Conservation (phyloP, 2,113 vertebrate species). For the Bos javanicus region DNA sequence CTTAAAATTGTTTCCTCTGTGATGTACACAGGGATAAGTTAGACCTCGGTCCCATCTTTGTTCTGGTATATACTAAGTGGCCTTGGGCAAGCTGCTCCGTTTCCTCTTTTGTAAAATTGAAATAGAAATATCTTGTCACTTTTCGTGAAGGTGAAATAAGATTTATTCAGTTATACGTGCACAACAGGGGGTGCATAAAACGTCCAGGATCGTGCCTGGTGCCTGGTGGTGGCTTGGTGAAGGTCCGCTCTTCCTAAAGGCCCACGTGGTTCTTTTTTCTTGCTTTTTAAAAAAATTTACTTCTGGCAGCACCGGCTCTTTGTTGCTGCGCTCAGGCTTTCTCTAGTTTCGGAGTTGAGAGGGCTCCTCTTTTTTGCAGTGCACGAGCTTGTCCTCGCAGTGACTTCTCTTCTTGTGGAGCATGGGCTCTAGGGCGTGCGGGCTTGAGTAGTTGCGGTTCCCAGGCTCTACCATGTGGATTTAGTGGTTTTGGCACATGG, state of each 20-base stretch:
- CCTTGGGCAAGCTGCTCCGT: conserved; percentile 20
- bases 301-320: not conserved
- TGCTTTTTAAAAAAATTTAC: not conserved
- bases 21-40: not conserved
- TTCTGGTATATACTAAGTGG: not conserved
- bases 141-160: conserved; percentile 18
- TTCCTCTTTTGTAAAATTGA: conserved; percentile 41
- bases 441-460: not conserved
- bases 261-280: not conserved
- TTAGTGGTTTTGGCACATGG: not conserved
- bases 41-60: not conserved
- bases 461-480: not conserved
- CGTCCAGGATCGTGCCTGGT: not conserved
- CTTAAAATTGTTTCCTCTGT: conserved; percentile 25
- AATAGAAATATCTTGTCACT: conserved; percentile 28
- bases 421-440: not conserved
- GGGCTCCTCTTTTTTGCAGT: not conserved
- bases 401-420: not conserved
- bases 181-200: not conserved
- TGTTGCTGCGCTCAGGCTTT: not conserved
- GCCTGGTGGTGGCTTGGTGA: not conserved
- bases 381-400: not conserved
- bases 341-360: not conserved
- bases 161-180: not conserved
- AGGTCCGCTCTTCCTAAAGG: not conserved